phyloP scores from a whole-genome alignment of 2,888 invertebrate species.

The Adelognathus sp. region DNA sequence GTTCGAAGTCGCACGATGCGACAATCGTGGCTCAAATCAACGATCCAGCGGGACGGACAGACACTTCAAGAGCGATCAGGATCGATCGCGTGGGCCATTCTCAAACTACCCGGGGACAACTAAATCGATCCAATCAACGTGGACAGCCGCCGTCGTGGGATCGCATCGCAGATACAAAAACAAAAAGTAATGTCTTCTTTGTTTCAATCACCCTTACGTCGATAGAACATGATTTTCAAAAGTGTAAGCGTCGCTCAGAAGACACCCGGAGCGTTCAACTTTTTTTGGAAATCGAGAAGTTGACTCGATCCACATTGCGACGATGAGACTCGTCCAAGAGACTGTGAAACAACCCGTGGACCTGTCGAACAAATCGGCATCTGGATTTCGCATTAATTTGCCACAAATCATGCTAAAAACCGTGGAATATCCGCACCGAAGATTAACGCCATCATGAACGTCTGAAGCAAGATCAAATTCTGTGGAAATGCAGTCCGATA shows the following conservation, averaged over 20 bases:
- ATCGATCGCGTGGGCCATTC: slow-evolving; percentile 27
- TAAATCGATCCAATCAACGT: slow-evolving; percentile 25
- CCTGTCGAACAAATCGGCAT: neutral
- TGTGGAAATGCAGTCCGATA: neutral
- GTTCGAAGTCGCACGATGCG: slow-evolving; percentile 21
- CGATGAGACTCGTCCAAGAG: slow-evolving; percentile 26
- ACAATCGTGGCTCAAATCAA: slow-evolving; percentile 20
- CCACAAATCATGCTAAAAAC: neutral
- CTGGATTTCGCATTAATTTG: neutral
- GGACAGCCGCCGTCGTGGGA: slow-evolving; percentile 44
- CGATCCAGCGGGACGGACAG: slow-evolving; percentile 1
- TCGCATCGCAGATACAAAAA: slow-evolving; percentile 22
- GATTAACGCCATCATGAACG: neutral
- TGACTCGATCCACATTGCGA: neutral
- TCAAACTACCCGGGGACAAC: slow-evolving; percentile 24
- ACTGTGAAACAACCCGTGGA: neutral
- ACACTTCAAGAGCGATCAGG: neutral
- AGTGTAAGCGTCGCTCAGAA: neutral
- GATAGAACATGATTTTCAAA: too few species aligned
- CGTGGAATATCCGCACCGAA: neutral
- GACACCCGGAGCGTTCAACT: slow-evolving; percentile 1
- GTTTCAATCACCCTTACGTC: slow-evolving; percentile 42
- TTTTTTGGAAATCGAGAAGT: neutral
- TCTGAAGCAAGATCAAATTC: neutral
- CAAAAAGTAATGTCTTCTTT: slow-evolving; percentile 47